A percentile compares a stretch with the other conserved stretches of the same genome.
These are phyloP conservation scores for Peromyscus californicus DNA, from an alignment of 2,113 vertebrate species.

Conservation along the genomic window DNA sequence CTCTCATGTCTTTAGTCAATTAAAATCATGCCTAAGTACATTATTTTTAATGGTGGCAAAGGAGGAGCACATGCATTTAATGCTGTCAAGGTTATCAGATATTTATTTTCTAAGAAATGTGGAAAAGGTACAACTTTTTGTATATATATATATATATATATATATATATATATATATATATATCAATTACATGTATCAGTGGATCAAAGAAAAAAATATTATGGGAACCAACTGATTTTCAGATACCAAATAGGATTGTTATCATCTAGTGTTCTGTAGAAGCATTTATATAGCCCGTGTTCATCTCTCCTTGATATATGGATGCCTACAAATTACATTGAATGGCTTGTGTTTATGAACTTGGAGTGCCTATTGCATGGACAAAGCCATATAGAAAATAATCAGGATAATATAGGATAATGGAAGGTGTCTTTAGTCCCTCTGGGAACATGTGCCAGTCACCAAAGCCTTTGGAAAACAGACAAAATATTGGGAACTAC, in stretches of 20 bases:
- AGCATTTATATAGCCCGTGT: neutral
- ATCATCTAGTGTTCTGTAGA: neutral
- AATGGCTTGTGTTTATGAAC: neutral
- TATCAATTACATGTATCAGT: neutral
- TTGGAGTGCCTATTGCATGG: neutral
- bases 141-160: neutral
- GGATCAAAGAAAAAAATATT: constrained; percentile 46
- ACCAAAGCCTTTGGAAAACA: neutral
- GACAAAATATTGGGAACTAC: neutral
- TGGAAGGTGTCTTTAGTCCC: neutral
- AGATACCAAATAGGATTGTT: neutral
- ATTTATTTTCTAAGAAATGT: constrained; percentile 59
- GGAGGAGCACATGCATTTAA: neutral
- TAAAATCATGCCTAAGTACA: constrained; percentile 12
- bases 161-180: neutral
- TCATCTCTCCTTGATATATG: neutral
- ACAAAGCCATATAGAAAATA: neutral
- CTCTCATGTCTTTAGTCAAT: neutral
- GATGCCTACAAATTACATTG: neutral
- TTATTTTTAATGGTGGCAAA: constrained; percentile 47
- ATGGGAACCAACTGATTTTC: constrained; percentile 36
- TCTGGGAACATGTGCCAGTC: neutral
- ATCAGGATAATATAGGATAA: neutral
- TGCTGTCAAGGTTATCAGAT: neutral
- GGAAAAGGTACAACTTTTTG: neutral